Base-by-base conservation (phyloP, 2,797 vertebrate species). In the Pseudopleuronectes americanus region DNA sequence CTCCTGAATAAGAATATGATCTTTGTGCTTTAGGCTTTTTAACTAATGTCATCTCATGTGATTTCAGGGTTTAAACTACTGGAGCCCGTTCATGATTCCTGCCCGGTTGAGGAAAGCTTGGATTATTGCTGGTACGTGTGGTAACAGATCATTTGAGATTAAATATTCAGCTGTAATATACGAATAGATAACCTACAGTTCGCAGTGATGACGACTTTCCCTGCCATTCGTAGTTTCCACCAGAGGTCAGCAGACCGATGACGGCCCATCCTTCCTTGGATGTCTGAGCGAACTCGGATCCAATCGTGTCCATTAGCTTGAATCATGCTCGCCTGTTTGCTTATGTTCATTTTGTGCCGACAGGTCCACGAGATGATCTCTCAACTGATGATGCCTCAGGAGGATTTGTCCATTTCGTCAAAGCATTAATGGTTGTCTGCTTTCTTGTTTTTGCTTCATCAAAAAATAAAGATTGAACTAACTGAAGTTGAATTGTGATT, bases 151-250 rank as follows among this genome's bases (percentile, higher is more conserved):
- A 24, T 24, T 24, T 24, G 3, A 24, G 23, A 24, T 24, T 24
- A 24, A 2, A 24, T 2, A 3, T 24, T 24, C 24, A 24, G 3
- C 24, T 24, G 16, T 45, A 10, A 17, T 45, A 38, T 9, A 45
- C n/a, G n/a, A n/a, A n/a, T n/a, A n/a, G n/a, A n/a, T n/a, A n/a
- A n/a, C n/a, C n/a, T n/a, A n/a, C 14, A 10, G 14, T 45, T 87
- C 72, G 84, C 90, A 74, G 59, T 92, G 90, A 92, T 93, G 90
- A 92, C 17, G 28, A 52, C 67, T 81, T 53, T 94, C 92, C 94
- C 93, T 93, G 88, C 94, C 96, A 96, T 97, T 96, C 95, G 96
- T 95, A 96, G 96, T 97, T 96, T 97, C 94, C 95, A 95, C 96
- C 95, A 93, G 96, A 97, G 95, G 91, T 91, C 63, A 0, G n/a